These are phyloP conservation scores for Myotis vivesi DNA, from an alignment of 2,797 vertebrate species.

Conservation along the genomic window DNA sequence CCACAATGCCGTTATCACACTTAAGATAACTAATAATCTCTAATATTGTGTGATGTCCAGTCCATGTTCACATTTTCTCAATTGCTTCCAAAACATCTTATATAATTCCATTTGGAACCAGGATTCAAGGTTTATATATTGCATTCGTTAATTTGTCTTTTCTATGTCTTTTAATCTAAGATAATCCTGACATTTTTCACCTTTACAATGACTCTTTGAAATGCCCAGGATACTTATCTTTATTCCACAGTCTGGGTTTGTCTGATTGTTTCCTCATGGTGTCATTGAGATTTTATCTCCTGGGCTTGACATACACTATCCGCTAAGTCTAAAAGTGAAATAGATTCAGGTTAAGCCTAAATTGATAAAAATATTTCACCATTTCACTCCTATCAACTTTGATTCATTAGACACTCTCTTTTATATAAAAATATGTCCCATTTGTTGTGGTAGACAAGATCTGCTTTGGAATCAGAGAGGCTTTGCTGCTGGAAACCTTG, in stretches of 20 bases:
- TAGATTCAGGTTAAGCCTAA: conserved; percentile 10
- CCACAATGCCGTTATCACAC: not conserved
- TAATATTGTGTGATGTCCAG: not conserved
- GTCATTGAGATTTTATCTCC: not conserved
- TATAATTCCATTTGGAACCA: not conserved
- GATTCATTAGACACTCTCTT: not conserved
- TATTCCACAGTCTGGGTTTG: not conserved
- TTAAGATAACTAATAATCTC: not conserved
- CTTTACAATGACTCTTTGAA: not conserved
- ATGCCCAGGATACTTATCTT: not conserved
- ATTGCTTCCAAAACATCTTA: not conserved
- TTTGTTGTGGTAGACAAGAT: not conserved
- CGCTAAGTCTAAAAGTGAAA: not conserved
- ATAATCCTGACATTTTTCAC: not conserved
- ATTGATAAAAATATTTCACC: conserved; percentile 20
- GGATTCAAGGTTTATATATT: conserved; percentile 1
- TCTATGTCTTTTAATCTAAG: not conserved
- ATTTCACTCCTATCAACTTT: not conserved
- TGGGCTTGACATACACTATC: not conserved
- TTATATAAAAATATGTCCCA: not conserved
- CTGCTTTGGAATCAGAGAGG: conserved; percentile 30
- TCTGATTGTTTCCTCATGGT: not conserved
- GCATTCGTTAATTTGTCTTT: not conserved
- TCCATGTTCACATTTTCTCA: not conserved
- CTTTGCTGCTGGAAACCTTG: not conserved